phyloP scores from a whole-genome alignment of 2,113 vertebrate species.

The Apaloderma vittatum region DNA sequence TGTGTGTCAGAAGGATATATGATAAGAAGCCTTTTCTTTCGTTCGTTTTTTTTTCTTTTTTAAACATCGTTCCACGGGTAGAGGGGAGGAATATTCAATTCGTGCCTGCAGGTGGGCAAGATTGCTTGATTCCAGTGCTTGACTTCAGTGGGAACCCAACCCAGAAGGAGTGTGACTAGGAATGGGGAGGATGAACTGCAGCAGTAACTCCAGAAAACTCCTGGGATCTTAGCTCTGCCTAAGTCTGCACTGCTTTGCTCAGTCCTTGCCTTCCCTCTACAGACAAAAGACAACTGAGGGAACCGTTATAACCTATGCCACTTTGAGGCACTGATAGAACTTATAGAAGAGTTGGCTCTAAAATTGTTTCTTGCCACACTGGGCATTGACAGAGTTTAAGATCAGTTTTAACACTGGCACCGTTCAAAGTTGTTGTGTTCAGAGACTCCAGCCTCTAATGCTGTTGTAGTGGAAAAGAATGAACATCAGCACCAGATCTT shows the following conservation, averaged over 20 bases:
- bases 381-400: neutral
- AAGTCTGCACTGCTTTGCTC: neutral
- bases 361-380: neutral
- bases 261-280: neutral
- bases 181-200: neutral
- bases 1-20: neutral
- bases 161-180: rapidly evolving
- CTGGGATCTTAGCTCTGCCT: neutral
- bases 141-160: neutral
- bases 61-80: neutral
- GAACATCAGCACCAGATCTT: neutral
- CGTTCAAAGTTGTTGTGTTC: neutral
- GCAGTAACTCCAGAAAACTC: neutral
- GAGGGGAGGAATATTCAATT: neutral
- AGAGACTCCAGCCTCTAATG: neutral
- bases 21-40: neutral
- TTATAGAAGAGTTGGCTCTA: neutral
- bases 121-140: neutral
- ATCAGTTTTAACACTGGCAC: neutral
- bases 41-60: neutral
- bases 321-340: neutral
- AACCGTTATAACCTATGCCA: neutral
- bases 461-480: neutral
- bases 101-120: neutral
- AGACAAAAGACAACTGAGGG: neutral